Conservation (phyloP, 1,140 invertebrate genomes). For the Adoxophyes honmai region DNA sequence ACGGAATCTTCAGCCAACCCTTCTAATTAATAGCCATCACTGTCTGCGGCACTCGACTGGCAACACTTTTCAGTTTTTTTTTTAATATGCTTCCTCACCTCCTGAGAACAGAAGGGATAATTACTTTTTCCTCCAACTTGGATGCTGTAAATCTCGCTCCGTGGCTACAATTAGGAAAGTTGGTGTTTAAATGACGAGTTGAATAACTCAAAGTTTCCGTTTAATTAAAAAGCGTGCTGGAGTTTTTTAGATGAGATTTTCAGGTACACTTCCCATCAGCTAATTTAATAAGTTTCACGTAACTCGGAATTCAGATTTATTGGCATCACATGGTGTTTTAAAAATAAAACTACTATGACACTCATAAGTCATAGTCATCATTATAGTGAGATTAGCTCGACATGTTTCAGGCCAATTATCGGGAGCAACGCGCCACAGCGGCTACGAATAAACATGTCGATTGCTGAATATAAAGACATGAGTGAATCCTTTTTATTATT, state of each 20-base stretch:
- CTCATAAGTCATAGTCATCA: too few species aligned
- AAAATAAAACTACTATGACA: too few species aligned
- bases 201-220: not conserved
- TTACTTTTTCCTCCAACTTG: conserved; percentile 69
- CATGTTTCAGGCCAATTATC: too few species aligned
- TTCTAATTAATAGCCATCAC: conserved; percentile 76
- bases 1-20: conserved; percentile 71
- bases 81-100: conserved; percentile 76
- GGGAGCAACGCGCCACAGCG: too few species aligned
- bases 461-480: too few species aligned
- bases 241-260: not conserved
- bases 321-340: too few species aligned
- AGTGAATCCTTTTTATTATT: too few species aligned
- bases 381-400: too few species aligned
- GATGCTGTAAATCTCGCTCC: conserved; percentile 50
- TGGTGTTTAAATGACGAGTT: conserved; percentile 35
- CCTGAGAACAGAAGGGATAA: conserved; percentile 69
- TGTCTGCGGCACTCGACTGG: conserved; percentile 70
- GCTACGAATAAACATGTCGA: too few species aligned
- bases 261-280: too few species aligned
- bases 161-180: conserved; percentile 56
- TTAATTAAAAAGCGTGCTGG: conserved; percentile 5
- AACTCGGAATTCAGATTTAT: too few species aligned
- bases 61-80: conserved; percentile 68
- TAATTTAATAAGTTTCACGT: too few species aligned